Conservation (phyloP, 2,113 vertebrate genomes). For the Eublepharis macularius region DNA sequence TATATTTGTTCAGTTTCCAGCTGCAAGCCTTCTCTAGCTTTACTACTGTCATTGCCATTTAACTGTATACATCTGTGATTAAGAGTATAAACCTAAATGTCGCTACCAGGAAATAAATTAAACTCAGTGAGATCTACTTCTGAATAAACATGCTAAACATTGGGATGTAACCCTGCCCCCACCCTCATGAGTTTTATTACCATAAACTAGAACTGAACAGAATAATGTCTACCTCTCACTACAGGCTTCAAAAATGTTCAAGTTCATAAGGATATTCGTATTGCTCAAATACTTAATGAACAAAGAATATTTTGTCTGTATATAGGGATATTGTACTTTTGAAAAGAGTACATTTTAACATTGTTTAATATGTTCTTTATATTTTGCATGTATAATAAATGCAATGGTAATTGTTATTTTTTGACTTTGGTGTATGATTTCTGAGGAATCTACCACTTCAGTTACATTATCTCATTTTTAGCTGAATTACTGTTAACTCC, state of each 20-base stretch:
- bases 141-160: neutral
- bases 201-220: neutral
- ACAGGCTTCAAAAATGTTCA: neutral
- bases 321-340: neutral
- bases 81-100: neutral
- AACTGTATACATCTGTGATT: neutral
- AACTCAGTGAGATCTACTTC: neutral
- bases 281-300: neutral
- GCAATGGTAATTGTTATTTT: neutral
- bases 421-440: constrained; percentile 18
- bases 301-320: constrained; percentile 27
- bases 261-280: neutral
- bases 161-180: neutral
- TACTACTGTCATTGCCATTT: neutral
- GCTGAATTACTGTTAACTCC: constrained; percentile 24
- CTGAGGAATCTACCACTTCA: constrained; percentile 6
- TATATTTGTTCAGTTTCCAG: neutral
- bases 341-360: neutral
- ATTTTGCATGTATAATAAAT: neutral
- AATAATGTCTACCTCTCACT: neutral
- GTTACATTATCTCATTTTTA: constrained; percentile 10
- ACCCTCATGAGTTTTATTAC: too few species aligned
- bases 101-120: neutral
- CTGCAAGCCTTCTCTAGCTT: neutral
- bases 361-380: neutral